Conservation (phyloP, 1,140 invertebrate genomes). For the Drosophila varians region DNA sequence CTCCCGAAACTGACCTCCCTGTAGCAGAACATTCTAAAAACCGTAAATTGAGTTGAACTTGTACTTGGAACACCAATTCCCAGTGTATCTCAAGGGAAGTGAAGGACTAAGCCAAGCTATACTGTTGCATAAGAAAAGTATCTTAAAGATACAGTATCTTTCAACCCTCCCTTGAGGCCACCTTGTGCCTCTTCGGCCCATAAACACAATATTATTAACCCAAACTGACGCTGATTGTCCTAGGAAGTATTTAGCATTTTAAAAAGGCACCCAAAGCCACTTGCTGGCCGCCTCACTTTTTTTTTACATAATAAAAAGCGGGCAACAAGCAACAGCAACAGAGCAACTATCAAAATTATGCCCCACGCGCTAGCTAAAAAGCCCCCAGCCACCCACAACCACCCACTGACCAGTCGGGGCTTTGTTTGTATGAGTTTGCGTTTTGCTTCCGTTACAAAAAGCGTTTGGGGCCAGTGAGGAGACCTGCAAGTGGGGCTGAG, state of each 20-base stretch:
- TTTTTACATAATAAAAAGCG: constrained; percentile 25
- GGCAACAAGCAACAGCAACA: constrained; percentile 29
- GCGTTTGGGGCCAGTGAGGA: not conserved
- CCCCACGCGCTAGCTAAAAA: constrained; percentile 4
- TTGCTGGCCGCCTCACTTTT: constrained; percentile 2
- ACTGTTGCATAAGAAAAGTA: too few species aligned
- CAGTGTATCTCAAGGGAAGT: not conserved
- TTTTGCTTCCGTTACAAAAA: constrained; percentile 74
- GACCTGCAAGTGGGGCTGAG: too few species aligned
- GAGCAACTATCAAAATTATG: constrained; percentile 42
- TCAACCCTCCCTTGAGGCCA: too few species aligned
- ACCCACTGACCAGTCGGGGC: constrained; percentile 37
- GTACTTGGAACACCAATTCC: constrained; percentile 18
- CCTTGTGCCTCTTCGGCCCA: too few species aligned
- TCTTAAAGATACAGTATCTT: too few species aligned
- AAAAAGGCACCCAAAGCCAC: constrained; percentile 18
- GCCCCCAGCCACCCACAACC: constrained; percentile 21
- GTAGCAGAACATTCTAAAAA: constrained; percentile 27
- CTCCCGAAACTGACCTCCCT: constrained; percentile 51
- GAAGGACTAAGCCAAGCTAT: not conserved
- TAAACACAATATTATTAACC: not conserved
- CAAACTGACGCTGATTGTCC: constrained; percentile 12
- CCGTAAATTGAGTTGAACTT: constrained; percentile 46
- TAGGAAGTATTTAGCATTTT: constrained; percentile 24
- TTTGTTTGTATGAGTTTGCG: constrained; percentile 51